A percentile compares a stretch with the other conserved stretches of the same genome.
These are phyloP conservation scores for Acanthornis magna DNA, from an alignment of 2,797 vertebrate species.

Conservation along the genomic window DNA sequence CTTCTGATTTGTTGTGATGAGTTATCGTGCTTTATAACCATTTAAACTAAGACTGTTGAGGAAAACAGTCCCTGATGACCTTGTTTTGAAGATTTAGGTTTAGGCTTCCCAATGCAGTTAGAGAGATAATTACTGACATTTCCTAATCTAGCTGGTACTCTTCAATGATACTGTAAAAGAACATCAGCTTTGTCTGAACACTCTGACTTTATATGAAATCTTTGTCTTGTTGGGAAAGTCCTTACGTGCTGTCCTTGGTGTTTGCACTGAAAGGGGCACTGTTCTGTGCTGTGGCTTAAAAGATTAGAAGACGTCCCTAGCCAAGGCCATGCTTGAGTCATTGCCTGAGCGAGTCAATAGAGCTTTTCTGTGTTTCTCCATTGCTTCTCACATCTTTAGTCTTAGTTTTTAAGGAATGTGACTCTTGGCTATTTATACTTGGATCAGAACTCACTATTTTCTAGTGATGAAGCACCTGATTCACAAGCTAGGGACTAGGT, in stretches of 20 bases:
- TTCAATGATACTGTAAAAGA: not conserved
- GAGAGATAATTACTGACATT: not conserved
- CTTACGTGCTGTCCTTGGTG: not conserved
- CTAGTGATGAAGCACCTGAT: not conserved
- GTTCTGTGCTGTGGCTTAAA: not conserved
- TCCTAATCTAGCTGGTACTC: not conserved
- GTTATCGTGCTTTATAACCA: not conserved
- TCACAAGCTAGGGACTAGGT: not conserved
- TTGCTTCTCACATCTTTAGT: not conserved
- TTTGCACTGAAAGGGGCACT: not conserved
- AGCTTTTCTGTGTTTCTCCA: not conserved
- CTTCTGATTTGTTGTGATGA: not conserved
- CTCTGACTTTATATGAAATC: not conserved
- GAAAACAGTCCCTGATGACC: not conserved
- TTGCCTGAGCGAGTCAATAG: not conserved
- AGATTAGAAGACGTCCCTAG: not conserved
- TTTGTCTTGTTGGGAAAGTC: not conserved
- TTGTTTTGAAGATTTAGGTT: slow-evolving; percentile 3
- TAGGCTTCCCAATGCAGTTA: not conserved
- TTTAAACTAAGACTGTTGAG: not conserved
- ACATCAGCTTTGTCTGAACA: not conserved
- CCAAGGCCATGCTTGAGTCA: not conserved
- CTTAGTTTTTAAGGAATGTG: not conserved
- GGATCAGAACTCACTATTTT: not conserved
- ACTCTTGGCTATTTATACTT: not conserved